Evolutionary conservation across 2,888 invertebrate species (phyloP).

Genomic region (Cloeon dipterum): DNA sequence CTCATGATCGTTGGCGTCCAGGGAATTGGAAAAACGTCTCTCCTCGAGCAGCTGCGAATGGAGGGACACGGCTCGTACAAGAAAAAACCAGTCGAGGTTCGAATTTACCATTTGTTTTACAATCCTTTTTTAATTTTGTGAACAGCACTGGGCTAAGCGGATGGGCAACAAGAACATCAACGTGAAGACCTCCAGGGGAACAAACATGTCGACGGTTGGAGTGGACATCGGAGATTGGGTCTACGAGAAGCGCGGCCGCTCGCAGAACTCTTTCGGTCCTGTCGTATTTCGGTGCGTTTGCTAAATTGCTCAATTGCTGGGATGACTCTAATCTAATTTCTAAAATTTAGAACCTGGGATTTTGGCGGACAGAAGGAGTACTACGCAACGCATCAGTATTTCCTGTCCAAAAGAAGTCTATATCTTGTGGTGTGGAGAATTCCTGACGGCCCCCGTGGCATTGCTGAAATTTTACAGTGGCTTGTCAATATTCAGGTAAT

Average conservation of each 20-base stretch:
- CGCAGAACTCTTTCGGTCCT: constrained; percentile 50
- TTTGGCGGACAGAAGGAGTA: constrained; percentile 97
- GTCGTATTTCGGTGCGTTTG: constrained; percentile 38
- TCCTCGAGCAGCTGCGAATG: constrained; percentile 66
- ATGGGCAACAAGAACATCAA: constrained; percentile 78
- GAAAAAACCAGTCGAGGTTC: constrained; percentile 41
- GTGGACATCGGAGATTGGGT: constrained; percentile 94
- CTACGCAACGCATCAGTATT: constrained; percentile 97
- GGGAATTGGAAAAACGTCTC: constrained; percentile 72
- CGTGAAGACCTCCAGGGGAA: constrained; percentile 48
- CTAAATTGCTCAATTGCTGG: not conserved
- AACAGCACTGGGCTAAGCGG: constrained; percentile 88
- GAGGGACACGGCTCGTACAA: constrained; percentile 55
- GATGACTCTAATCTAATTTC: not conserved
- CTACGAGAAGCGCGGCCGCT: constrained; percentile 62
- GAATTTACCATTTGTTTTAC: too few relatives aligned
- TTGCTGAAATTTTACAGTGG: constrained; percentile 84
- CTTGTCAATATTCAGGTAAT: constrained; percentile 70
- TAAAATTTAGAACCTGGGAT: constrained; percentile 66
- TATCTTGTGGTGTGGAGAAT: constrained; percentile 92
- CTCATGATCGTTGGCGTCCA: constrained; percentile 89
- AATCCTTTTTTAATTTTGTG: too few relatives aligned
- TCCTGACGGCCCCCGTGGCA: constrained; percentile 71
- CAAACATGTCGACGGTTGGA: constrained; percentile 84
- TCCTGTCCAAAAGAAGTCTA: constrained; percentile 79